Conservation (phyloP, 2,888 invertebrate species). For the Xestia c-nigrum region DNA sequence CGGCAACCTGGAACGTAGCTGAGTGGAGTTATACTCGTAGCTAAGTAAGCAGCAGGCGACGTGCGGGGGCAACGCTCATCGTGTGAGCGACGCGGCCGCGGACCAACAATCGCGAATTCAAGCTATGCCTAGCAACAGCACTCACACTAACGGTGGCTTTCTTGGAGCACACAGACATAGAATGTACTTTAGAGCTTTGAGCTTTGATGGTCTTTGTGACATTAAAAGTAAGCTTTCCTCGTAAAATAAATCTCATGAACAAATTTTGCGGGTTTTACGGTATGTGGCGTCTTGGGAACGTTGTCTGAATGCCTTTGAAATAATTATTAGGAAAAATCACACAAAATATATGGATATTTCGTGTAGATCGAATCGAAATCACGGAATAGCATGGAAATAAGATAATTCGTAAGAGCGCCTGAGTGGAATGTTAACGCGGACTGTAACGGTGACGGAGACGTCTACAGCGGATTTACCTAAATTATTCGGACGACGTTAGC, state of each 20-base stretch:
- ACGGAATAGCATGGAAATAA: conserved; percentile 82
- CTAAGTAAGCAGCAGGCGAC: conserved; percentile 69
- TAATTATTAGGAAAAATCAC: conserved; percentile 70
- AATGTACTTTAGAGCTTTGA: conserved; percentile 77
- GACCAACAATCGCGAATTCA: conserved; percentile 88
- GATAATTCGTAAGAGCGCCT: conserved; percentile 81
- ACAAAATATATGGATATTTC: conserved; percentile 62
- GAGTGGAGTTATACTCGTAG: conserved; percentile 61
- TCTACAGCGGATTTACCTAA: conserved; percentile 87
- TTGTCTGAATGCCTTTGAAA: conserved; percentile 72
- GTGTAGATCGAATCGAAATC: conserved; percentile 79
- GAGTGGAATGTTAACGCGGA: conserved; percentile 81
- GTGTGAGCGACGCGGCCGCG: conserved; percentile 88
- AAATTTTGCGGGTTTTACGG: conserved; percentile 55
- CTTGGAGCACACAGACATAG: conserved; percentile 80
- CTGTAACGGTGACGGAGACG: conserved; percentile 83
- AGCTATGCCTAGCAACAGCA: conserved; percentile 88
- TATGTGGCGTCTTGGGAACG: conserved; percentile 65
- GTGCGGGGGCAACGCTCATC: conserved; percentile 88
- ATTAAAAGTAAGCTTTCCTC: conserved; percentile 74
- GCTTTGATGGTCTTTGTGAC: conserved; percentile 78
- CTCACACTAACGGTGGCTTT: conserved; percentile 84
- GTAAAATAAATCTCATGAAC: conserved; percentile 66
- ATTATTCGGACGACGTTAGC: conserved; percentile 85
- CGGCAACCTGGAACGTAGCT: conserved; percentile 70